Percentiles rank a stretch among this genome's conserved stretches.
phyloP scores from a whole-genome alignment of 1,140 invertebrate genomes.

The Tetranychus cinnabarinus region DNA sequence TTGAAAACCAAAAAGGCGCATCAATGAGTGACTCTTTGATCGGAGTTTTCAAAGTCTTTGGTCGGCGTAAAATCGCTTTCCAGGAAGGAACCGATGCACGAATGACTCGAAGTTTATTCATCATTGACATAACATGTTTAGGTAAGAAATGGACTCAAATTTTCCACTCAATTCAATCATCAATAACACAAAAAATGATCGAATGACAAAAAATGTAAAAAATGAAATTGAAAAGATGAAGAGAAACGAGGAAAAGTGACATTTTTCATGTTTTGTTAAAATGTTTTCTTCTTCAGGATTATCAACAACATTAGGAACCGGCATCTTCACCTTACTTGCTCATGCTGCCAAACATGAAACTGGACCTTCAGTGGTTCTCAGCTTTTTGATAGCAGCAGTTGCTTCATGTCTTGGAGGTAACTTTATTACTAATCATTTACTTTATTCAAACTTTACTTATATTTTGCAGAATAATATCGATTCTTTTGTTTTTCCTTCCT shows the following conservation, averaged over 20 bases:
- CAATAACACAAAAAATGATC: no score
- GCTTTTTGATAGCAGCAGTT: conserved; percentile 24
- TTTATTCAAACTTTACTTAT: not conserved
- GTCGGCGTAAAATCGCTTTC: conserved; percentile 4
- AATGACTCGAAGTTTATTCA: not conserved
- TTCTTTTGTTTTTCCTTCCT: not conserved
- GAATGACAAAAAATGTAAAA: no score
- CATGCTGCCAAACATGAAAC: conserved; percentile 22
- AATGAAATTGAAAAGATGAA: no score
- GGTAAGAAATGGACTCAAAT: conserved; percentile 1
- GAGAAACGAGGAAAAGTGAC: no score
- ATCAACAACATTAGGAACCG: conserved; percentile 12
- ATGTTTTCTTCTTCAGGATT: conserved; percentile 3
- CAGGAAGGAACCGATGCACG: not conserved
- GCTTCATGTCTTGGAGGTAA: conserved; percentile 24
- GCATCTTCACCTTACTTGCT: conserved; percentile 23
- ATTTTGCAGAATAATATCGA: not conserved
- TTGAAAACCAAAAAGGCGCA: no score
- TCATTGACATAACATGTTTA: conserved; percentile 9
- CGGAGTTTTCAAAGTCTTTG: conserved; percentile 2
- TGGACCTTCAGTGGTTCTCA: conserved; percentile 24
- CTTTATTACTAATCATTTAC: not conserved
- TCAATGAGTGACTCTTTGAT: conserved; percentile 5
- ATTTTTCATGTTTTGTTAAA: no score
- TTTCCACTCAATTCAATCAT: not conserved